Conservation (phyloP, 2,113 vertebrate genomes). For the Eptesicus fuscus region DNA sequence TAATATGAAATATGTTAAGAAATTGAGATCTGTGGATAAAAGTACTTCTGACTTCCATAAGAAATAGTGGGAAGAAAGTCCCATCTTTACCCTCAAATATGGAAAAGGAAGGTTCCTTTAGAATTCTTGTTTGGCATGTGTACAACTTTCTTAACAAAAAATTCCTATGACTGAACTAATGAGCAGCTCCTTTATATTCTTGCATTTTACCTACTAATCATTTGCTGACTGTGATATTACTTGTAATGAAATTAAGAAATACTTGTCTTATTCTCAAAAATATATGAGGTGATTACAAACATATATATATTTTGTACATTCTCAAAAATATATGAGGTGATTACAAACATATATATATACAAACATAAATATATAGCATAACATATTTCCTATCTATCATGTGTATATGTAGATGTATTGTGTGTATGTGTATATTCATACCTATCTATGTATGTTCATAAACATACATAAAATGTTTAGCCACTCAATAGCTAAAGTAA, state of each 20-base stretch:
- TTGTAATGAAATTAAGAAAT: neutral
- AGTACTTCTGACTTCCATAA: neutral
- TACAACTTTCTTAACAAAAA: neutral
- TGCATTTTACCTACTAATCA: neutral
- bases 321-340: neutral
- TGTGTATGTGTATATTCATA: neutral
- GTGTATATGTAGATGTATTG: neutral
- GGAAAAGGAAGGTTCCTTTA: neutral
- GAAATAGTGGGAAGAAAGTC: neutral
- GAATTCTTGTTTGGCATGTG: neutral
- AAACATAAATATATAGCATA: neutral
- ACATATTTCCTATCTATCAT: neutral
- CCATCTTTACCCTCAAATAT: neutral
- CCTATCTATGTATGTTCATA: neutral
- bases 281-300: neutral
- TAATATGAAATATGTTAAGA: neutral
- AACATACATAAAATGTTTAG: neutral
- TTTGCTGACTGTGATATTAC: neutral
- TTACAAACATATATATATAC: neutral
- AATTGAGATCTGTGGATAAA: neutral
- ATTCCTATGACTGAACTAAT: neutral
- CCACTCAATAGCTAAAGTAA: neutral
- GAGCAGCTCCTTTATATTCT: neutral
- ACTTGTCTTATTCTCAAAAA: neutral
- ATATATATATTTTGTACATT: neutral